Evolutionary conservation across 2,797 vertebrate species (phyloP), one percentile per base, ranked within the genome.

Genomic region (Notamacropus eugenii): DNA sequence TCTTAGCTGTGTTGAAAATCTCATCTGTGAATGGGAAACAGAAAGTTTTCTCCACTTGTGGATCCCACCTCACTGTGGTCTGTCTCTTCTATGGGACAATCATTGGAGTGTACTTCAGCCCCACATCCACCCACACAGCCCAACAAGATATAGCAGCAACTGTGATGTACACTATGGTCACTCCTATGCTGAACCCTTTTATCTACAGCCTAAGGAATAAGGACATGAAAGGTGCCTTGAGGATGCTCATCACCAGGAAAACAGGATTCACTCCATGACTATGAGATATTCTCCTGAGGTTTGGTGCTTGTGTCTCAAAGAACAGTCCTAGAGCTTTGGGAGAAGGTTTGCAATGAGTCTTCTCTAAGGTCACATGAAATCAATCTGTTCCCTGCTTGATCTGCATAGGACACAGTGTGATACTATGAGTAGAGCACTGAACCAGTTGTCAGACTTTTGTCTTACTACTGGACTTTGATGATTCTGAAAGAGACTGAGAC

Each of bases 171-270:
- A 96, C 97, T 14, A 55, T 98, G 4, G 97, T 98, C 58, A 98
- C 97, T 13, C 97, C 97, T 29, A 93, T 98, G 97, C 19, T 98
- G 90, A 98, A 98, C 57, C 98, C 98, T 28, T 95, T 98, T 8
- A 98, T 97, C 74, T 98, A 98, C 5, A 97, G 97, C 29, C 95
- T 97, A 34, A 95, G 97, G n/a, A 97, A 96, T 58, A 16, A 96
- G 67, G 96, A 97, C 5, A 92, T 97, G 2, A 91, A 96, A 90
- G 90, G 74, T 13, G 96, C 92, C 58, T n/a, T 97, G 28, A 55
- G 95, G 95, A 74, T 40, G 67, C n/a, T 74, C 16, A 2, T 74
- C 67, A 74, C n/a, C 3, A 74, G 6, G 19, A 74, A 74, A 74
- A 19, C 67, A 74, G 67, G 67, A 40, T 22, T 74, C 16, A 22